A percentile compares a stretch with the other conserved stretches of the same genome.
Evolutionary conservation across 2,888 invertebrate genomes (phyloP).

Genomic region (Cryptocephalus moraei): DNA sequence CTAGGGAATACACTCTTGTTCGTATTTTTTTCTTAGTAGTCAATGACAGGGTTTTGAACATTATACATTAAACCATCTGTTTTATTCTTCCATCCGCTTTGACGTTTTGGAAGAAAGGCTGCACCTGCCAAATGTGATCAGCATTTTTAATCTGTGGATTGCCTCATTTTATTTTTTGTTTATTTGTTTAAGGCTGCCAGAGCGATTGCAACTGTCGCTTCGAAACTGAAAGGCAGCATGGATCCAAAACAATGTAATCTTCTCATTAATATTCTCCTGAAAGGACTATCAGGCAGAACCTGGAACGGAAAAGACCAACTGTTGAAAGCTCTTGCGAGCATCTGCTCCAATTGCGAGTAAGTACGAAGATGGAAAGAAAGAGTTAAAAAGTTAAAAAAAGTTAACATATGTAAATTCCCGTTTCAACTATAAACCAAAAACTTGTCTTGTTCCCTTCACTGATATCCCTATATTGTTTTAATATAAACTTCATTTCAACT

Average conservation of each 20-base stretch:
- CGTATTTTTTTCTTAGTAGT: too few species aligned
- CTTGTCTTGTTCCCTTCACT: too few species aligned
- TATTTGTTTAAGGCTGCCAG: constrained; percentile 54
- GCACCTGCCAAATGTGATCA: too few species aligned
- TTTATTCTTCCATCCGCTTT: too few species aligned
- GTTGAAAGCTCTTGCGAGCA: constrained; percentile 63
- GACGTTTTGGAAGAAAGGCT: too few species aligned
- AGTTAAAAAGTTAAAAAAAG: background rate
- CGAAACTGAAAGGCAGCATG: constrained; percentile 54
- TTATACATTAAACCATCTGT: too few species aligned
- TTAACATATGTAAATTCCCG: too few species aligned
- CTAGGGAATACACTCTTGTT: too few species aligned
- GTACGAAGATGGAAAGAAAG: constrained; percentile 27
- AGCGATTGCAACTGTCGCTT: constrained; percentile 70
- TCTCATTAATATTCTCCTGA: constrained; percentile 53
- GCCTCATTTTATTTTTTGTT: background rate
- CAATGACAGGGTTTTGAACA: too few species aligned
- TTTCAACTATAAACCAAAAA: too few species aligned
- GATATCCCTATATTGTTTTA: too few species aligned
- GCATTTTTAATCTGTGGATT: background rate
- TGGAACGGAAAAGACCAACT: constrained; percentile 85
- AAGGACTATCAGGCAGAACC: constrained; percentile 69
- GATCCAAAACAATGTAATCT: constrained; percentile 52
- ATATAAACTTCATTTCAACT: too few species aligned
- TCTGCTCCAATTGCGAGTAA: constrained; percentile 60